Evolutionary conservation across 2,113 vertebrate species (phyloP), one percentile per base, ranked within the genome.

Genomic region (Chaetorhynchus papuensis): DNA sequence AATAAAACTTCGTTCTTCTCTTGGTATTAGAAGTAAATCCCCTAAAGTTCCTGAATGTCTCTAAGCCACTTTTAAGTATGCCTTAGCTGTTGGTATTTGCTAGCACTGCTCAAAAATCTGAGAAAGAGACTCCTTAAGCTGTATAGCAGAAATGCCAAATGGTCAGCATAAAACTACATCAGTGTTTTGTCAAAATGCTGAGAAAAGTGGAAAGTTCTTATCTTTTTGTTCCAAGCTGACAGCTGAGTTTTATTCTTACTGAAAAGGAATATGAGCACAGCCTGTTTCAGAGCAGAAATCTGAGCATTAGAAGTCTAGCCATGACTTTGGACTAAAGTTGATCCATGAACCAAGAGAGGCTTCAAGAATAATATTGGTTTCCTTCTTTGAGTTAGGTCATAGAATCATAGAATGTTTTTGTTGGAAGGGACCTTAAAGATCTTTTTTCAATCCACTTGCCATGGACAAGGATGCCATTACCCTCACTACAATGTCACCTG

Each of bases 221-320:
- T 87, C 68, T 75, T 75, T 96, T 94, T 93, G 44, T 95, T 84
- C 56, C 78, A 94, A 47, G 17, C 21, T 87, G 64, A 41, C 69
- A 96, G 72, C 20, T 59, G 49, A 75, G 28, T 75, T 89, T 89
- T 84, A 30, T 71, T 75, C 52, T 84, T 42, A 33, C 20, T 63
- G n/a, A 49, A 50, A 45, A 71, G 12, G 68, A 77, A 26, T 80
- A 50, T 3, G 4, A 86, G n/a, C 35, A 84, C 6, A 37, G 11
- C 27, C 27, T 60, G 27, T 27, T 93, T 78, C n/a, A 77, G 49
- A 71, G 14, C 13, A 75, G 39, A 71, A 93, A 87, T 70, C 35
- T 56, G 22, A 60, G 53, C 37, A 44, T 81, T 91, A 52, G n/a
- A 64, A 82, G 52, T 56, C 70, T 60, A 68, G 15, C 13, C 63